Evolutionary conservation across 2,113 vertebrate genomes (phyloP), one percentile per base, ranked within the genome.

Genomic region (Aleadryas rufinucha): DNA sequence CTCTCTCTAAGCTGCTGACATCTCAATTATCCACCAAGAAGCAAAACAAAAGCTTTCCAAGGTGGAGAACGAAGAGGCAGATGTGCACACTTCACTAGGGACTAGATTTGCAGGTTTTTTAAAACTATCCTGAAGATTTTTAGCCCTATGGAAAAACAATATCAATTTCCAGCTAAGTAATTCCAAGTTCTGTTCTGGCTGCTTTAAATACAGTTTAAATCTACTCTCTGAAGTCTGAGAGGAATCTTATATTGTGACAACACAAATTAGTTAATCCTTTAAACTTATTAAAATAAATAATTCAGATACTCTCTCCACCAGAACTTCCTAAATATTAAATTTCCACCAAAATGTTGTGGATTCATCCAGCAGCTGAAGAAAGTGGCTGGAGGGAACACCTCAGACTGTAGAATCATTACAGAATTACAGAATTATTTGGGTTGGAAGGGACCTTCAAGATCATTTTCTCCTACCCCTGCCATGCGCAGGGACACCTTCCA

Each of bases 321-420:
- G 5, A 84, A 30, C 7, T 42, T 49, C 31, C 33, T n/a, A 24
- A 18, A 11, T 5, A 53, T 6, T 12, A 14, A 9, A 44, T 30
- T 50, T 60, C 10, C 59, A 27, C 7, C 4, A 19, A 41, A 44
- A 45, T 13, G 7, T 4, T 26, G 15, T 39, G 28, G 39, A n/a
- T 50, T 49, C 9, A 53, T 17, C 12, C 8, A 2, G 12, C 8
- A 18, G 21, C 23, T 49, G 9, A 30, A 42, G 7, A 28, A 79
- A 1, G 0, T 2, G 5, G 4, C 17, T 10, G n/a, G 10, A 54
- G 22, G 39, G 6, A 71, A 24, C 27, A 16, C 1, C 6, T 27
- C 9, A 13, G 24, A 16, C 33, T 68, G 30, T 3, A 26, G 20
- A 53, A 68, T 26, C 30, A 31, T 14, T 33, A 60, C 9, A n/a